These are phyloP conservation scores for Aphodius granarius DNA, from an alignment of 2,888 invertebrate species.

Conservation along the genomic window DNA sequence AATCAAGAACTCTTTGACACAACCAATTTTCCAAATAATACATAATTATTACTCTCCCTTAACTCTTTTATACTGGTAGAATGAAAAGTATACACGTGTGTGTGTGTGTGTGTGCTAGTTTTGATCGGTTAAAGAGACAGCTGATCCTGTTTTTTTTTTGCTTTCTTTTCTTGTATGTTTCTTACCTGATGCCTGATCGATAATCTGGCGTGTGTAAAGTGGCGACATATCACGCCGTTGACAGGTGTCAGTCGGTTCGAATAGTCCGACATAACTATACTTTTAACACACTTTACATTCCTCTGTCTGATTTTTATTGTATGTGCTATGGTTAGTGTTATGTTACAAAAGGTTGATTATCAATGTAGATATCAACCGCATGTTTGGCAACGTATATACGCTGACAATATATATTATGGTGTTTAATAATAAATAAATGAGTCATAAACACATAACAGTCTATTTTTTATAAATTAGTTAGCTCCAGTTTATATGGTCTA, in stretches of 20 bases:
- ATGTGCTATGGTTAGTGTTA: neutral
- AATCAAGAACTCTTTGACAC: constrained; percentile 8
- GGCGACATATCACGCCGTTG: constrained; percentile 36
- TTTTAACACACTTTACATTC: constrained; percentile 33
- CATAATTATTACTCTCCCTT: neutral
- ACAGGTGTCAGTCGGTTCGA: constrained; percentile 35
- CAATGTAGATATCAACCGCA: neutral
- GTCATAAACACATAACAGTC: too few species aligned
- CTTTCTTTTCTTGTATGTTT: neutral
- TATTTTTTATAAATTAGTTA: too few species aligned
- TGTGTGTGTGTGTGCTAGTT: constrained; percentile 1
- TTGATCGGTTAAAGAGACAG: constrained; percentile 20
- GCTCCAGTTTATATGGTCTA: too few species aligned
- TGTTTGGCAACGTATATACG: too few species aligned
- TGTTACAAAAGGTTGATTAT: neutral
- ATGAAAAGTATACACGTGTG: too few species aligned
- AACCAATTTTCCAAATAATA: constrained; percentile 7
- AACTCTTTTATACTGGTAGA: too few species aligned
- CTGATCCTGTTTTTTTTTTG: constrained; percentile 16
- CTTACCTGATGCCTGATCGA: constrained; percentile 21
- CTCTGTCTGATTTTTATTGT: neutral
- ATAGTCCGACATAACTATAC: constrained; percentile 18
- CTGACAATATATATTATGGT: too few species aligned
- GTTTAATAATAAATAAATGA: too few species aligned
- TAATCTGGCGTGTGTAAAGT: constrained; percentile 26